These are phyloP conservation scores for Sciurus vulgaris DNA, from an alignment of 2,797 vertebrate genomes.

Conservation along the genomic window DNA sequence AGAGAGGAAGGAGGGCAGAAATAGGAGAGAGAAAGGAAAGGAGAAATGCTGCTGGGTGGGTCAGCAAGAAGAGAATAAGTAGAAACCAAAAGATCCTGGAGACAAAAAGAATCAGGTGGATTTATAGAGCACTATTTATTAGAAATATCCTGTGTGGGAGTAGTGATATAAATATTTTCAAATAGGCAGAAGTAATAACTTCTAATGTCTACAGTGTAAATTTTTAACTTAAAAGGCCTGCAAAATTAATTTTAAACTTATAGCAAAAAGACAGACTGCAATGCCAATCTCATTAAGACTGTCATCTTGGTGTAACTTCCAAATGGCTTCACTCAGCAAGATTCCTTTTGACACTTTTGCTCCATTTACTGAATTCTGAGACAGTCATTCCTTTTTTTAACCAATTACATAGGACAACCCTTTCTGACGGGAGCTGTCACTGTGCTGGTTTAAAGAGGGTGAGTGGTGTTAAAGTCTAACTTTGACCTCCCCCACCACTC, in stretches of 20 bases:
- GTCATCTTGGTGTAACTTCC: constrained; percentile 87
- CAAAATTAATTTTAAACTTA: constrained; percentile 82
- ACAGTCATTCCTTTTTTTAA: constrained; percentile 83
- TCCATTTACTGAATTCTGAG: constrained; percentile 87
- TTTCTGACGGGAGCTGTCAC: constrained; percentile 93
- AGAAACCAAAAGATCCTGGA: constrained; percentile 75
- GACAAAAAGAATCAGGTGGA: constrained; percentile 77
- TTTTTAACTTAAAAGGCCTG: constrained; percentile 86
- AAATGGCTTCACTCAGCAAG: constrained; percentile 92
- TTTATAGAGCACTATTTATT: constrained; percentile 83
- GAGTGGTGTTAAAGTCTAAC: constrained; percentile 94
- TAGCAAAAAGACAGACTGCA: constrained; percentile 32
- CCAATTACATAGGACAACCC: constrained; percentile 91
- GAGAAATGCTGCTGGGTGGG: not conserved
- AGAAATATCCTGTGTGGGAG: constrained; percentile 78
- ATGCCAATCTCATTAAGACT: constrained; percentile 84
- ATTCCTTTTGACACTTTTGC: constrained; percentile 92
- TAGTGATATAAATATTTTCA: constrained; percentile 78
- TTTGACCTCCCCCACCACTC: constrained; percentile 91
- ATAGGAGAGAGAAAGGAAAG: too few species aligned
- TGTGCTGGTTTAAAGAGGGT: constrained; percentile 92
- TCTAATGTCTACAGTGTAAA: constrained; percentile 81
- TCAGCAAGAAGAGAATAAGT: constrained; percentile 59
- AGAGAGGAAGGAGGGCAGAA: not conserved
- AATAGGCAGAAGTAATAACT: constrained; percentile 75